A percentile compares a stretch with the other conserved stretches of the same genome.
Conservation (phyloP, 2,888 invertebrate genomes). For the Petrolisthes cinctipes region DNA sequence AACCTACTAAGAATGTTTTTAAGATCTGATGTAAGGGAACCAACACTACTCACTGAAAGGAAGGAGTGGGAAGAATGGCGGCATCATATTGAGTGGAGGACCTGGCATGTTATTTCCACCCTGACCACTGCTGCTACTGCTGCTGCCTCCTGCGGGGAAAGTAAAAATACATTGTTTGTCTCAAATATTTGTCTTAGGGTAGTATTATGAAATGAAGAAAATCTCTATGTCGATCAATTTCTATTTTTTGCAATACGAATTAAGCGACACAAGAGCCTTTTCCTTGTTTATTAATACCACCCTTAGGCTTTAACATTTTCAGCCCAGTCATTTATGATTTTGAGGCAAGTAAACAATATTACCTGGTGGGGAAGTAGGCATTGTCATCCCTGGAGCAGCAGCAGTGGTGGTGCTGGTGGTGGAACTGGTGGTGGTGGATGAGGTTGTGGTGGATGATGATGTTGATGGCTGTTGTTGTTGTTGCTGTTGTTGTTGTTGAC, state of each 20-base stretch:
- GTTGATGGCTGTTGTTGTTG: slow-evolving; percentile 41
- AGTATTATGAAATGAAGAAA: too few species aligned
- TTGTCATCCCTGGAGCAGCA: slow-evolving; percentile 12
- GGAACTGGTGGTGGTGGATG: slow-evolving; percentile 49
- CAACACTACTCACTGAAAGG: slow-evolving; percentile 69
- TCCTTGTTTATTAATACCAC: too few species aligned
- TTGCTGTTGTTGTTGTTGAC: slow-evolving; percentile 56
- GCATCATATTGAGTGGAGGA: slow-evolving; percentile 54
- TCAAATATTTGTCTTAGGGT: too few species aligned
- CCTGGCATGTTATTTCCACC: not conserved
- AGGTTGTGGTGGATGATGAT: not conserved
- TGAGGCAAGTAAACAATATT: slow-evolving; percentile 1
- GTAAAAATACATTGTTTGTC: not conserved
- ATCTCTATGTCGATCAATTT: too few species aligned
- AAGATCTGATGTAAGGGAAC: too few species aligned
- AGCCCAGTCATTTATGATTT: too few species aligned
- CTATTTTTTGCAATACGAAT: too few species aligned
- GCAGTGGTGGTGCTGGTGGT: slow-evolving; percentile 25
- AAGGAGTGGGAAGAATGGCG: slow-evolving; percentile 75
- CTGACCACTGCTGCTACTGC: not conserved
- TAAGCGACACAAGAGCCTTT: too few species aligned
- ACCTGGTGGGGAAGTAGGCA: slow-evolving; percentile 31
- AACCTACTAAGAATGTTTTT: too few species aligned
- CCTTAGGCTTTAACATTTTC: too few species aligned
- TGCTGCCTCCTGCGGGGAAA: not conserved